Base-by-base conservation (phyloP, 1,140 invertebrate genomes). In the Lucilia sericata region DNA sequence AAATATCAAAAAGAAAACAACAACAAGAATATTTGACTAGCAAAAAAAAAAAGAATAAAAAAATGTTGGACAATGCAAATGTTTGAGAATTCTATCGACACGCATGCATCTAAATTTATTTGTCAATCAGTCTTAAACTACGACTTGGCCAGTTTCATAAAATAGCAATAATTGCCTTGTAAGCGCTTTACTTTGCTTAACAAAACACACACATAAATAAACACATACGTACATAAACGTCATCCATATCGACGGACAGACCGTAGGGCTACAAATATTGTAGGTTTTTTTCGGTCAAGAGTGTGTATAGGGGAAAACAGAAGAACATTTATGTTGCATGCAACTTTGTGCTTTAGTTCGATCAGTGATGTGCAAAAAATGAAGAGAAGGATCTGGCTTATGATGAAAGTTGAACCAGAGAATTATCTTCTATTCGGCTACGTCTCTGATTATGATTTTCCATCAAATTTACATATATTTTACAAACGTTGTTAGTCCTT, bases 101-200 rank as follows among this genome's bases (percentile, higher is more conserved):
- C 76, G 76, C 76, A 80, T 80, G 76, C 76, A 80, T 80, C 76
- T 80, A 80, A 80, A 80, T 80, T 80, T 80, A 80, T 80, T 80
- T 80, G 76, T 80, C 76, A 80, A 80, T 80, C 76, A 80, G 76
- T 80, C 76, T 80, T 80, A 80, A 80, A 80, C 76, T 80, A 80
- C 76, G 76, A 80, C 76, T 80, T 80, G 76, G 76, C 51, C 76
- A 80, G 76, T 80, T 80, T 80, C 76, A 80, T 80, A 80, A 80
- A 80, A 80, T 80, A 80, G 76, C 76, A 80, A 80, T 80, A 80
- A 80, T 80, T 80, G 76, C 76, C 76, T 49, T 80, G 76, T 80
- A 80, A 80, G 76, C 76, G 76, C 76, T 80, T 80, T 12, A 25
- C 76, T 80, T 80, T 70, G 65, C 65, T 70, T 70, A n/a, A 19